These are phyloP conservation scores for Todus mexicanus DNA, from an alignment of 2,797 vertebrate species.

Conservation along the genomic window DNA sequence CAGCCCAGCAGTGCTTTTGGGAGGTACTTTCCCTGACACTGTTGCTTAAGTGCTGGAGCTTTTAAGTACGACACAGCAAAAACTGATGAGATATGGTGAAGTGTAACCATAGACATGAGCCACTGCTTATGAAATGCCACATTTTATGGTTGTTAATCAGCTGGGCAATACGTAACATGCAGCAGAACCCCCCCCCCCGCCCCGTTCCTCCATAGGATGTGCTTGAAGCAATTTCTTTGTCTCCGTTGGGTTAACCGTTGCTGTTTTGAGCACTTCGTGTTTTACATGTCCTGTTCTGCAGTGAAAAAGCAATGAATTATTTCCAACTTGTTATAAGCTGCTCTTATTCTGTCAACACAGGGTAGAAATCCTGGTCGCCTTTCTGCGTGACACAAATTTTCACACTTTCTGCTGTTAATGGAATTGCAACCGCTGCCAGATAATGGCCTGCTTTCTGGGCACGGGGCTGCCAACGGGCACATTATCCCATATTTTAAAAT, in stretches of 20 bases:
- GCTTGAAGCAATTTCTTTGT: not conserved
- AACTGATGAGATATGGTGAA: not conserved
- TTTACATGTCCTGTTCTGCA: not conserved
- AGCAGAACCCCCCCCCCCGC: too few species aligned
- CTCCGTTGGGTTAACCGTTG: not conserved
- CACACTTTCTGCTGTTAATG: not conserved
- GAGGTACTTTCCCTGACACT: not conserved
- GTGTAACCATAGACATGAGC: not conserved
- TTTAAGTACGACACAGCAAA: not conserved
- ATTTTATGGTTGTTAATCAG: not conserved
- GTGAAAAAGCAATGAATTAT: not conserved
- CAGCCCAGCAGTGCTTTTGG: not conserved
- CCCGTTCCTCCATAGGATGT: not conserved
- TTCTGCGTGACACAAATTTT: not conserved
- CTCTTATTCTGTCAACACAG: not conserved
- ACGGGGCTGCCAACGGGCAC: not conserved
- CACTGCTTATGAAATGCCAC: not conserved
- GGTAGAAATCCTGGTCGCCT: not conserved
- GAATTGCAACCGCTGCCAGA: not conserved
- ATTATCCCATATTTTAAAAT: not conserved
- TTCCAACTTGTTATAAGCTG: not conserved
- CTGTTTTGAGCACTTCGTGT: not conserved
- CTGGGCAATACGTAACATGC: not conserved
- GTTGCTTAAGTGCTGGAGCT: not conserved
- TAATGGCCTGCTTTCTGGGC: not conserved